Base-by-base conservation (phyloP, 2,113 vertebrate species). In the Trachemys scripta region DNA sequence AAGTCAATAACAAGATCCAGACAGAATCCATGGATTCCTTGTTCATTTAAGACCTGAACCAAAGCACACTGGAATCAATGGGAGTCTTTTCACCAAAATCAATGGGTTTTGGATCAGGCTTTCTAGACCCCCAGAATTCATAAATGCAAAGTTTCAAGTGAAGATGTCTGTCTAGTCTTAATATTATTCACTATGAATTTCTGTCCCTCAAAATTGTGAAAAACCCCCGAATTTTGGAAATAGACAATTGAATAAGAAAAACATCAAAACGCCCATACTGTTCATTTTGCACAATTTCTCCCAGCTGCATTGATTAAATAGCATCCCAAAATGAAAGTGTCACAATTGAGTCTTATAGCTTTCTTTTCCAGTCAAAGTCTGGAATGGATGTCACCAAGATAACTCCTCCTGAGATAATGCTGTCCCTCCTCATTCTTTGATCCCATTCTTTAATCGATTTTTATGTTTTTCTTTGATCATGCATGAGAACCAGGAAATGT, bases 11-110 rank as follows among this genome's bases (percentile, higher is more conserved):
- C 20, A 10, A 45, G 24, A 38, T 42, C n/a, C 38, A n/a, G 10
- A 80, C n/a, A 62, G 50, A 79, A 89, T 35, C 24, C 25, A 2
- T 3, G 27, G 1, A 6, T 25, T 35, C 8, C n/a, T 38, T 56
- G 7, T 14, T 86, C 16, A 12, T 79, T 1, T n/a, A 69, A 69
- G 17, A n/a, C 19, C 19, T 38, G n/a, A 22, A 38, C 19, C 9
- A 72, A 20, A 22, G 35, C n/a, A 72, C 17, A 9, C 9, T 72
- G 19, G 16, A 72, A 38, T 72, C 19, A 38, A 20, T 22, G 65
- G 35, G 5, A 22, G 2, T 16, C 82, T 5, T 22, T 38, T 12
- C 2, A 0, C 0, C 82, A 29, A 81, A 72, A 27, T 42, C 29
- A 13, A 49, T 53, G 25, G 10, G 65, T 3, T 3, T 62, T 69